These are phyloP conservation scores for Chesias legatella DNA, from an alignment of 2,888 invertebrate species.

Conservation along the genomic window DNA sequence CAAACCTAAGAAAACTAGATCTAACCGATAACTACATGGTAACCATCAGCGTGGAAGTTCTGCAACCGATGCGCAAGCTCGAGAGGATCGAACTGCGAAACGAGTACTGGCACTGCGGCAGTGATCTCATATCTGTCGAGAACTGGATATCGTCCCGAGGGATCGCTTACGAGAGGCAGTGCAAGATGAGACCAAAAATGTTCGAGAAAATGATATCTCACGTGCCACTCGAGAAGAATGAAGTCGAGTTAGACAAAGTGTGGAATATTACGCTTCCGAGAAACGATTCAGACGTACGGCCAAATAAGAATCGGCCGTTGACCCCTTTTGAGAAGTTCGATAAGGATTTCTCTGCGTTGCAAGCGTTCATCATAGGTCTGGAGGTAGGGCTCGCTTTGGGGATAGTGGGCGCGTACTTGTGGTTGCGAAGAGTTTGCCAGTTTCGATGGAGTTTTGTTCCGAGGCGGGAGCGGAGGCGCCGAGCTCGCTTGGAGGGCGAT, in stretches of 20 bases:
- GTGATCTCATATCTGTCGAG: constrained; percentile 59
- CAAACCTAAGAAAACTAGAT: constrained; percentile 79
- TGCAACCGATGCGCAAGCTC: constrained; percentile 71
- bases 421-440: constrained; percentile 59
- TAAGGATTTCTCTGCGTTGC: constrained; percentile 63
- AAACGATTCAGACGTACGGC: constrained; percentile 35
- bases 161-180: constrained; percentile 71
- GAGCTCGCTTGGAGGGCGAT: constrained; percentile 50
- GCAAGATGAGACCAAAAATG: constrained; percentile 68
- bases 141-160: constrained; percentile 59
- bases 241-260: constrained; percentile 58
- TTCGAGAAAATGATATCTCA: constrained; percentile 79
- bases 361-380: constrained; percentile 66
- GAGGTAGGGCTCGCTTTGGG: constrained; percentile 68
- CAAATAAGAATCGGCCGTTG: constrained; percentile 36
- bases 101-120: constrained; percentile 80
- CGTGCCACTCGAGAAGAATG: constrained; percentile 54
- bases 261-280: constrained; percentile 60
- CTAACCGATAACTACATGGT: constrained; percentile 82
- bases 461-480: constrained; percentile 45
- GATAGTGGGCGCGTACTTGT: constrained; percentile 65
- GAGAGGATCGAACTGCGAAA: constrained; percentile 74
- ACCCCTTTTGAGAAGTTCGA: constrained; percentile 66
- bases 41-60: constrained; percentile 66
- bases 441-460: constrained; percentile 44